Percentiles rank a stretch among this genome's conserved stretches.
Conservation (phyloP, 53 echinoderm and acorn worm genomes). For the Paracentrotus lividus region DNA sequence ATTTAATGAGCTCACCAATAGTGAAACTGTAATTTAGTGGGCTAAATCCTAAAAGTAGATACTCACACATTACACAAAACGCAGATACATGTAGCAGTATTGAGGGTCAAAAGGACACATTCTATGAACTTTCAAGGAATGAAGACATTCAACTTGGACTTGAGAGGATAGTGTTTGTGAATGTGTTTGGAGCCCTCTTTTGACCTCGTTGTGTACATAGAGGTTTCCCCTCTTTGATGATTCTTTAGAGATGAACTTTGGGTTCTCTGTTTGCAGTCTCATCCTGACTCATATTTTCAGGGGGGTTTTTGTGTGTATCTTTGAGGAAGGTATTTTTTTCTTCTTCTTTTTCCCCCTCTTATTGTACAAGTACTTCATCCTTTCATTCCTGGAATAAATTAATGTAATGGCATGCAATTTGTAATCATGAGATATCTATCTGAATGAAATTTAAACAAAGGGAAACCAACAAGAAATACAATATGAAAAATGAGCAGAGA, state of each 20-base stretch:
- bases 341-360: background rate
- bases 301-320: too few relatives aligned
- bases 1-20: background rate
- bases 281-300: conserved; percentile 33
- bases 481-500: too few relatives aligned
- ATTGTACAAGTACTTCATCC: background rate
- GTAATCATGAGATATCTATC: background rate
- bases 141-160: conserved; percentile 18
- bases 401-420: background rate
- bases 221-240: background rate
- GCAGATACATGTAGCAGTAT: background rate
- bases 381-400: background rate
- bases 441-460: background rate
- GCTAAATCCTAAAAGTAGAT: conserved; percentile 33
- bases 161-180: conserved; percentile 42
- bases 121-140: background rate
- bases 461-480: too few relatives aligned
- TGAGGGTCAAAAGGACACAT: conserved; percentile 27
- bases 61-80: conserved; percentile 21
- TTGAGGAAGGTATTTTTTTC: background rate
- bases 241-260: conserved; percentile 2
- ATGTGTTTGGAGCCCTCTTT: conserved; percentile 38
- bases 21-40: conserved; percentile 18
- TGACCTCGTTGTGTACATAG: conserved; percentile 51
- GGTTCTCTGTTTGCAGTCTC: background rate